A percentile compares a stretch with the other conserved stretches of the same genome.
Evolutionary conservation across 2,888 invertebrate species (phyloP).

Genomic region (Osmoderma eremita): DNA sequence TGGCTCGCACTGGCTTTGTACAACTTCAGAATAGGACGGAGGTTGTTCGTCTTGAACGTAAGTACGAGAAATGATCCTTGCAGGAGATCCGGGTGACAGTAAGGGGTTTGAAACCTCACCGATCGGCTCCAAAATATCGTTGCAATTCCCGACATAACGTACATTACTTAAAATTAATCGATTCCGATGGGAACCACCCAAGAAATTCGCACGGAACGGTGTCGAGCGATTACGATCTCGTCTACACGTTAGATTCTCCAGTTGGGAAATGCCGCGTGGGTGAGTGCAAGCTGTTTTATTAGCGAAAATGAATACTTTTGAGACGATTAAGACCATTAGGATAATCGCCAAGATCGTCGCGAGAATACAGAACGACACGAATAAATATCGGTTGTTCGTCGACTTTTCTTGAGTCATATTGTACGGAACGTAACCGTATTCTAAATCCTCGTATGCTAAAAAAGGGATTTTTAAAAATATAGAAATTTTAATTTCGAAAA

Average conservation of each 20-base stretch:
- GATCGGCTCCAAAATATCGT: constrained; percentile 40
- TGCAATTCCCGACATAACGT: constrained; percentile 29
- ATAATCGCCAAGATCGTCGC: constrained; percentile 60
- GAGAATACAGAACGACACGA: constrained; percentile 57
- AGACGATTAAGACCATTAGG: constrained; percentile 58
- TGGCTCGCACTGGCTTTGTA: constrained; percentile 57
- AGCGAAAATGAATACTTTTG: constrained; percentile 59
- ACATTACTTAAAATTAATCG: constrained; percentile 37
- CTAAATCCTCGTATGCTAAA: constrained; percentile 59
- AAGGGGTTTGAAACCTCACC: constrained; percentile 56
- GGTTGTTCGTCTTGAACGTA: constrained; percentile 56
- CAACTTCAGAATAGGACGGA: constrained; percentile 58
- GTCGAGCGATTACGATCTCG: constrained; percentile 14
- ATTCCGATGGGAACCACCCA: constrained; percentile 30
- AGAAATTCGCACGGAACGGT: constrained; percentile 27
- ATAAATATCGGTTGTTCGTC: constrained; percentile 58
- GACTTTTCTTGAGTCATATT: constrained; percentile 52
- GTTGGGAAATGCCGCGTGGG: constrained; percentile 29
- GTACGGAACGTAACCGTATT: constrained; percentile 54
- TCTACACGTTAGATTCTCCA: constrained; percentile 22
- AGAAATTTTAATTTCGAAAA: too few species aligned
- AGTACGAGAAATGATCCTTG: constrained; percentile 38
- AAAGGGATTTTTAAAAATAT: constrained; percentile 27
- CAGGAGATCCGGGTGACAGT: constrained; percentile 48
- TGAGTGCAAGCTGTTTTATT: constrained; percentile 52